These are phyloP conservation scores for Sinocyclocheilus anophthalmus DNA, from an alignment of 2,113 vertebrate genomes.

Conservation along the genomic window DNA sequence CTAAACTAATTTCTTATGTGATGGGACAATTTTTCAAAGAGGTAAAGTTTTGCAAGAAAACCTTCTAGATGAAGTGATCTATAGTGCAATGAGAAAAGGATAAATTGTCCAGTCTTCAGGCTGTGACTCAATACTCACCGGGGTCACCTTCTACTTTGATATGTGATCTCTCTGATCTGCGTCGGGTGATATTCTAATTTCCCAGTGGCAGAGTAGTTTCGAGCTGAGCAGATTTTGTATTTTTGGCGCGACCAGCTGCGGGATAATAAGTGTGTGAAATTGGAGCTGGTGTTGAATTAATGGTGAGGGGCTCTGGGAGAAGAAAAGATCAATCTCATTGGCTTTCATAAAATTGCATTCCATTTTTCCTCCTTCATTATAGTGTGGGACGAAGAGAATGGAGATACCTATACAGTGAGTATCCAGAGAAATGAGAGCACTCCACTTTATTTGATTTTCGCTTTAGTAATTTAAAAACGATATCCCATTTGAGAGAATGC, in stretches of 20 bases:
- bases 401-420: slow-evolving; percentile 43
- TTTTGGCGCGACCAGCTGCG: slow-evolving; percentile 33
- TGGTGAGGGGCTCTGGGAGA: slow-evolving; percentile 33
- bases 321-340: slow-evolving; percentile 55
- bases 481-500: slow-evolving; percentile 33
- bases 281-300: slow-evolving; percentile 47
- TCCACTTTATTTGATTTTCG: slow-evolving; percentile 49
- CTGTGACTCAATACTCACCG: background rate
- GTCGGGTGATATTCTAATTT: slow-evolving; percentile 44
- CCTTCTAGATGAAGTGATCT: background rate
- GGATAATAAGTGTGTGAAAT: slow-evolving; percentile 52
- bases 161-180: slow-evolving; percentile 33
- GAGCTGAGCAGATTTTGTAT: slow-evolving; percentile 23
- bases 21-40: slow-evolving; percentile 7
- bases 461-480: slow-evolving; percentile 40
- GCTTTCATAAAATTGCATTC: slow-evolving; percentile 51
- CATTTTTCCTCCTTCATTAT: slow-evolving; percentile 58
- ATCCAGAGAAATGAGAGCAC: slow-evolving; percentile 19
- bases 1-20: background rate
- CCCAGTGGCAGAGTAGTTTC: slow-evolving; percentile 33
- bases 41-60: background rate
- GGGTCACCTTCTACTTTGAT: slow-evolving; percentile 32
- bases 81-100: background rate
- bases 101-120: slow-evolving; percentile 32
- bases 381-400: slow-evolving; percentile 33